Evolutionary conservation across 2,797 vertebrate genomes (phyloP).

Genomic region (Bradypodion ventrale): DNA sequence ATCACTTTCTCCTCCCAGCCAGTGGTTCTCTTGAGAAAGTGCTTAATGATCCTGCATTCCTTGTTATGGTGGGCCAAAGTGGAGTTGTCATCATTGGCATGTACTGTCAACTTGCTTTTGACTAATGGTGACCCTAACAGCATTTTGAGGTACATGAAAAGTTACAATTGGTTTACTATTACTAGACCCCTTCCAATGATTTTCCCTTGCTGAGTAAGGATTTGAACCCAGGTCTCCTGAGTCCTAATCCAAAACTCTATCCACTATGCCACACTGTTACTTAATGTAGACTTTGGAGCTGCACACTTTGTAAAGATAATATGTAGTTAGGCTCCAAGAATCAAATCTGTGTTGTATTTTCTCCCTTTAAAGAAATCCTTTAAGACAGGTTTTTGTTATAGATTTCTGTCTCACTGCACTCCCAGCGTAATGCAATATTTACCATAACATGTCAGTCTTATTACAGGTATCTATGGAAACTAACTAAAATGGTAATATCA

Average conservation of each 20-base stretch:
- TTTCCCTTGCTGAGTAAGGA: too few relatives aligned
- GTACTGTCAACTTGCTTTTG: too few relatives aligned
- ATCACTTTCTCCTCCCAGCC: too few relatives aligned
- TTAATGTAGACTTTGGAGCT: neutral
- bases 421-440: slow-evolving; percentile 58
- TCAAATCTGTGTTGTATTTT: neutral
- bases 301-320: neutral
- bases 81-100: too few relatives aligned
- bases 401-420: slow-evolving; percentile 38
- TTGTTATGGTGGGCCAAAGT: neutral
- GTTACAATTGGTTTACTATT: too few relatives aligned
- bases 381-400: slow-evolving; percentile 41
- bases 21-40: neutral
- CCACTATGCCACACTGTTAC: too few relatives aligned
- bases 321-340: neutral
- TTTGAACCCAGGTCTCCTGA: too few relatives aligned
- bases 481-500: slow-evolving; percentile 56
- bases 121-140: too few relatives aligned
- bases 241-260: too few relatives aligned
- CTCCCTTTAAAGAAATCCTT: slow-evolving; percentile 25
- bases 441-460: slow-evolving; percentile 50
- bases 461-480: slow-evolving; percentile 61
- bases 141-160: too few relatives aligned
- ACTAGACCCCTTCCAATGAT: too few relatives aligned
- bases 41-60: neutral